Evolutionary conservation across 2,113 vertebrate genomes (phyloP).

Genomic region (Pygoscelis adeliae): DNA sequence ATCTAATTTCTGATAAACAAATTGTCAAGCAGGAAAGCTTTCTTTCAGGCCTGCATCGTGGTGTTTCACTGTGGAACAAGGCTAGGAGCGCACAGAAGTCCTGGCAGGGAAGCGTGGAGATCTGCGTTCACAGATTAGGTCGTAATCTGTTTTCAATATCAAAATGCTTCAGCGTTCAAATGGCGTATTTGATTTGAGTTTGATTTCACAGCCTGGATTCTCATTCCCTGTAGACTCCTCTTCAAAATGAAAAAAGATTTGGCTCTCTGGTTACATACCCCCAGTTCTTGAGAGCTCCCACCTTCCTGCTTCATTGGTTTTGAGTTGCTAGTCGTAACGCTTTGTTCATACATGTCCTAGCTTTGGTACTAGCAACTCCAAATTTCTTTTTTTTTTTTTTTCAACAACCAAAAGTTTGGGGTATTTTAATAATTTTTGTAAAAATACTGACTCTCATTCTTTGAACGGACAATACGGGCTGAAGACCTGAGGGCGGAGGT

Average conservation of each 20-base stretch:
- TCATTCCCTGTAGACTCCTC: neutral
- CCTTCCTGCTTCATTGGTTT: neutral
- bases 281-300: neutral
- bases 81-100: neutral
- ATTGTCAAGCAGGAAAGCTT: accelerated
- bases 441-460: neutral
- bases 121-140: neutral
- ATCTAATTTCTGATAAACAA: neutral
- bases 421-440: too few relatives aligned
- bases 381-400: neutral
- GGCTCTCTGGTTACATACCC: neutral
- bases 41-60: neutral
- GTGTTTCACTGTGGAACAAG: neutral
- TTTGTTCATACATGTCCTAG: too few relatives aligned
- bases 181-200: neutral
- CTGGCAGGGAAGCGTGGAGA: neutral
- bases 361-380: neutral
- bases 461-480: neutral
- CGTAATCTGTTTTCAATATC: neutral
- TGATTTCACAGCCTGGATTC: neutral
- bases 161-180: neutral
- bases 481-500: neutral
- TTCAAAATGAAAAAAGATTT: neutral
- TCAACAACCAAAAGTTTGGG: neutral
- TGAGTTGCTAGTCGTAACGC: neutral